These are phyloP conservation scores for Stenotaenia linearis DNA, from an alignment of 2,888 invertebrate genomes.

Conservation along the genomic window DNA sequence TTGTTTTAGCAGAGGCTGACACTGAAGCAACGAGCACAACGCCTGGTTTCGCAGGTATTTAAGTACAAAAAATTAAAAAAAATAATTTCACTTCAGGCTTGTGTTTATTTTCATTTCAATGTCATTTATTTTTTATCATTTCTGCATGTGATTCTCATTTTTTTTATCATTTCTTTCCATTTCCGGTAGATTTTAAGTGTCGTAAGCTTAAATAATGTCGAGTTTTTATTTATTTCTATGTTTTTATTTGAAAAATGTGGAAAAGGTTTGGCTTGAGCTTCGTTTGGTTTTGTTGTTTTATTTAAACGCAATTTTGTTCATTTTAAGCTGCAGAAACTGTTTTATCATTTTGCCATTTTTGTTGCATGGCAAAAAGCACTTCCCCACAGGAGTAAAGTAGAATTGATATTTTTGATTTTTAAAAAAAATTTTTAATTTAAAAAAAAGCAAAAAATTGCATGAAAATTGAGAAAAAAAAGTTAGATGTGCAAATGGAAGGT, in stretches of 20 bases:
- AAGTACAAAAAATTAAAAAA: background rate
- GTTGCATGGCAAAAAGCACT: slow-evolving; percentile 30
- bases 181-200: background rate
- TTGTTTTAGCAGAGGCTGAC: slow-evolving; percentile 30
- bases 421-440: background rate
- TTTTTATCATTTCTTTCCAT: background rate
- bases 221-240: background rate
- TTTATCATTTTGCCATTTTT: background rate
- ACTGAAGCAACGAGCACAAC: background rate
- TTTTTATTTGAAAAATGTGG: background rate
- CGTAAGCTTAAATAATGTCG: background rate
- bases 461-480: background rate
- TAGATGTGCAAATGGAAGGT: background rate
- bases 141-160: background rate
- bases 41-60: slow-evolving; percentile 28
- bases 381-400: background rate
- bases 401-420: background rate
- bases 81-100: slow-evolving; percentile 27
- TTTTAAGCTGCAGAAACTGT: slow-evolving; percentile 17
- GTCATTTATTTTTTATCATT: background rate
- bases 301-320: background rate
- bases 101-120: slow-evolving; percentile 8
- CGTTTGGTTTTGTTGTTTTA: background rate
- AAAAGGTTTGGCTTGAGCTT: slow-evolving; percentile 3
- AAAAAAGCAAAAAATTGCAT: background rate